Conservation (phyloP, 1,140 invertebrate species). For the Berghia stephanieae region DNA sequence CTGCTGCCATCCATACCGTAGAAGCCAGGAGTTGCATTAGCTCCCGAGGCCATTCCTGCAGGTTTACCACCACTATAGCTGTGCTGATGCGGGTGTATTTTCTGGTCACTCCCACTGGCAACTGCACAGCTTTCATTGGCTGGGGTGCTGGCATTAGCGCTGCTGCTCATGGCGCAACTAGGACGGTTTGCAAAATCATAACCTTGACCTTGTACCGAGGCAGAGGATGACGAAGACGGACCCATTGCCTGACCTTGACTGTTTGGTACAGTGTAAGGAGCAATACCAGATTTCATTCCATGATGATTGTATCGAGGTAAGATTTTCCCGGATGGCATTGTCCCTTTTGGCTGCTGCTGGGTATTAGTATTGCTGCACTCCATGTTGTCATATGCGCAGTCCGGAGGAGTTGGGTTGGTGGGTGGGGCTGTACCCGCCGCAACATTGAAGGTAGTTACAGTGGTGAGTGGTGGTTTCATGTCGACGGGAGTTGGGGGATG, state of each 20-base stretch:
- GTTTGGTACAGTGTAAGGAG: constrained; percentile 60
- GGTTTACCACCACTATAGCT: constrained; percentile 1
- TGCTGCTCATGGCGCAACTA: constrained; percentile 33
- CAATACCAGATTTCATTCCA: constrained; percentile 54
- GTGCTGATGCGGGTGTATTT: too few relatives aligned
- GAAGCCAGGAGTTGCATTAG: too few relatives aligned
- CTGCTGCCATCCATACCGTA: too few relatives aligned
- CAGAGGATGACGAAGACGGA: background rate
- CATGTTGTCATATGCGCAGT: constrained; percentile 30
- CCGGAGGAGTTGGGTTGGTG: constrained; percentile 29
- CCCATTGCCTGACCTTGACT: constrained; percentile 38
- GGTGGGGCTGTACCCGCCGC: constrained; percentile 33
- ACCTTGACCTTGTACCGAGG: background rate
- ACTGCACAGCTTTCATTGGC: constrained; percentile 37
- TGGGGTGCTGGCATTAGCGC: constrained; percentile 19
- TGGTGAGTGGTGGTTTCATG: background rate
- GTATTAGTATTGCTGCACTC: background rate
- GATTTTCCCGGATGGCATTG: constrained; percentile 51
- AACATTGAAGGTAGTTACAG: constrained; percentile 34
- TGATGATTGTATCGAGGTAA: constrained; percentile 49
- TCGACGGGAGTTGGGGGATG: constrained; percentile 25
- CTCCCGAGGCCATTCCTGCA: background rate
- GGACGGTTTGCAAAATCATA: constrained; percentile 39
- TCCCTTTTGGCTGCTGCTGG: constrained; percentile 25
- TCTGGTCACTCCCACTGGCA: too few relatives aligned